phyloP scores from a whole-genome alignment of 2,113 vertebrate genomes.

The Daphoenositta chrysoptera region DNA sequence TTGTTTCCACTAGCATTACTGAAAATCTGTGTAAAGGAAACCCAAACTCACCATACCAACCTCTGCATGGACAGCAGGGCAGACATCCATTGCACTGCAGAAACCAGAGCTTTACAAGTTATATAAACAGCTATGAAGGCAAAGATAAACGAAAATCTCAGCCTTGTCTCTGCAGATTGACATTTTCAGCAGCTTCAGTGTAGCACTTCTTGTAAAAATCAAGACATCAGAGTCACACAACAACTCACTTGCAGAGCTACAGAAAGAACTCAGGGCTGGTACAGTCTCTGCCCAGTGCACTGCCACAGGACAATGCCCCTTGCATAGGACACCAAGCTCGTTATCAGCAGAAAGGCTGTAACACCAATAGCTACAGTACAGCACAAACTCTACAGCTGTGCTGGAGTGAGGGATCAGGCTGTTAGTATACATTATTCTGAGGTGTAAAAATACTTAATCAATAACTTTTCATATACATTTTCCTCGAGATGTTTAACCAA shows the following conservation, averaged over 20 bases:
- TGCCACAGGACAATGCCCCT: background rate
- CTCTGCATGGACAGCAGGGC: background rate
- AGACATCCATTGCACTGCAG: background rate
- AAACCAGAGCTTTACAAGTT: background rate
- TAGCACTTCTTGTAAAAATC: background rate
- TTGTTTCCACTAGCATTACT: background rate
- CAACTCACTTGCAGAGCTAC: background rate
- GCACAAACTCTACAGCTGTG: background rate
- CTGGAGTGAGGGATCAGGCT: background rate
- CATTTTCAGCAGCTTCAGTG: background rate
- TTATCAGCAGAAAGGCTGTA: background rate
- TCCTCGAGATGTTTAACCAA: background rate
- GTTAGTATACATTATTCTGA: background rate
- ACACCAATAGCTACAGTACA: background rate
- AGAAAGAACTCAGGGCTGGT: background rate
- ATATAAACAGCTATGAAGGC: background rate
- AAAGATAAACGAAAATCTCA: background rate
- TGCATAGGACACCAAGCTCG: fast-evolving
- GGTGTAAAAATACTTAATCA: background rate
- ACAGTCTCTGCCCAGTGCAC: background rate
- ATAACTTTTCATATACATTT: background rate
- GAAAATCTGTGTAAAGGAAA: background rate
- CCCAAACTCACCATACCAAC: background rate
- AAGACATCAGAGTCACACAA: background rate
- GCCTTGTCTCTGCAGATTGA: background rate